Conservation (phyloP, 2,888 invertebrate genomes). For the Chouioia cunea region DNA sequence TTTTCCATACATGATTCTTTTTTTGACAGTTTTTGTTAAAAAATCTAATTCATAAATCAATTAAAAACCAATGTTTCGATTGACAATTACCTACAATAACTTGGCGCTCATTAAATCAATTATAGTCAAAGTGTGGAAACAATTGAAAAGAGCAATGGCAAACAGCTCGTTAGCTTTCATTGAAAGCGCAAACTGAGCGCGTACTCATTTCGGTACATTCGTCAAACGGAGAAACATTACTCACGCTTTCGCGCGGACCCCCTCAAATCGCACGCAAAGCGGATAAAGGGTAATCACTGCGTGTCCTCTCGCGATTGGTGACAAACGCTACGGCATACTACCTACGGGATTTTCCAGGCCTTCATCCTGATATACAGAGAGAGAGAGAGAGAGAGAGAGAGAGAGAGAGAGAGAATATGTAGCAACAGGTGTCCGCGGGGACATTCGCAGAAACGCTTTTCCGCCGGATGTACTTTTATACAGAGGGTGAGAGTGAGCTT, state of each 20-base stretch:
- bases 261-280: constrained; percentile 10
- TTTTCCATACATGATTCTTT: no score
- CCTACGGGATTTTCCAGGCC: constrained; percentile 43
- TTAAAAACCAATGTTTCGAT: no score
- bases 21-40: no score
- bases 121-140: no score
- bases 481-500: constrained; percentile 56
- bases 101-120: no score
- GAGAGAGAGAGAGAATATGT: constrained; percentile 42
- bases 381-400: constrained; percentile 19
- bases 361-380: constrained; percentile 37
- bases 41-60: no score
- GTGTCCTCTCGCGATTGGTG: constrained; percentile 36
- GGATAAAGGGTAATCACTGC: constrained; percentile 45
- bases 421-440: constrained; percentile 69
- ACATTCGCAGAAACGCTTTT: constrained; percentile 67
- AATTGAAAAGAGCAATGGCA: background rate
- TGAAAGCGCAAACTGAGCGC: constrained; percentile 20
- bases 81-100: background rate
- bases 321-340: constrained; percentile 48
- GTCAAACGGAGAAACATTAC: constrained; percentile 63
- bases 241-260: constrained; percentile 62
- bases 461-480: constrained; percentile 47
- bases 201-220: constrained; percentile 28
- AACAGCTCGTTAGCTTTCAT: constrained; percentile 20